Base-by-base conservation (phyloP, 2,888 invertebrate genomes). In the Steinernema scapterisci region DNA sequence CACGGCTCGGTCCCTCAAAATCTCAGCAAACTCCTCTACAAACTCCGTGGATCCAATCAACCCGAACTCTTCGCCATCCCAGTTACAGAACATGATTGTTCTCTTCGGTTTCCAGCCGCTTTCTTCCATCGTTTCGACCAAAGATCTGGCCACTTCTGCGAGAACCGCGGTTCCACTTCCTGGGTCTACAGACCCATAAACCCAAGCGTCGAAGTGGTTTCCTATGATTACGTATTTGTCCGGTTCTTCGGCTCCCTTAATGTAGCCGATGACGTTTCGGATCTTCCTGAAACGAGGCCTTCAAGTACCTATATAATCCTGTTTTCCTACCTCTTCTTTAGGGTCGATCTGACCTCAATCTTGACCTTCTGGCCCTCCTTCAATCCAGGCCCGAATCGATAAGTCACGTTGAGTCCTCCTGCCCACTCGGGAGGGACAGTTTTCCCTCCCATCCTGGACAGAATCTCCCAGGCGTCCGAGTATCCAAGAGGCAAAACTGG, bases 191-290 rank as follows among this genome's bases (percentile, higher is more conserved):
- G 75, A 70, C 0, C 89, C 89, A 54, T 88, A 88, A 5, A 88
- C 89, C 90, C 90, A 91, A 44, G 90, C 90, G 79, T 90, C 90
- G 71, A 89, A 87, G 81, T 91, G 90, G 81, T 90, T 91, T 11
- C 90, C 90, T 5, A 90, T 76, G 75, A 90, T 81, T 9, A 90
- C 89, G 80, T 90, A 91, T 3, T 90, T 86, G 82, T 90, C 90
- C 86, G 87, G 84, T 73, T 89, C 88, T 45, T 84, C 82, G 5
- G 73, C 72, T 6, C 89, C 89, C 6, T 81, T 78, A 21, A 89
- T 85, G 70, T 86, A 86, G 13, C 88, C 89, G 73, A 89, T 82
- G 13, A 89, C 87, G 79, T 89, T 89, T 54, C 85, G 78, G 52
- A 88, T 87, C 48, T 48, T 54, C 31, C 79, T 75, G 23, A 52